Evolutionary conservation across 2,888 invertebrate genomes (phyloP).

Genomic region (Diogma glabrata): DNA sequence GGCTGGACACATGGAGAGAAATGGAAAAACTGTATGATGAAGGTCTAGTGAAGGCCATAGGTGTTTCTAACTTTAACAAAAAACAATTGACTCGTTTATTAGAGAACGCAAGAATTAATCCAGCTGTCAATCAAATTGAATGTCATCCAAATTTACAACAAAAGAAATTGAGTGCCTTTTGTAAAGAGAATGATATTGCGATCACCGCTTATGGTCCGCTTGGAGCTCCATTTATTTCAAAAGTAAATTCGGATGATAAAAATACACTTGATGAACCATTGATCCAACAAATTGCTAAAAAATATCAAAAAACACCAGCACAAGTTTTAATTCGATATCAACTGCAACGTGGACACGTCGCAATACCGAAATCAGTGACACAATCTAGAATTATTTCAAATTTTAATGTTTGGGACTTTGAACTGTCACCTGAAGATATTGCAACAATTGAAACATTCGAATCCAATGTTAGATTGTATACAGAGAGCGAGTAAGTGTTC

Average conservation of each 20-base stretch:
- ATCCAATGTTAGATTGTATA: too few species aligned
- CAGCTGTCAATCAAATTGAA: slow-evolving; percentile 48
- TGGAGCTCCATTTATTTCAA: slow-evolving; percentile 42
- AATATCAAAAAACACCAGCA: slow-evolving; percentile 50
- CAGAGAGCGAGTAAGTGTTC: too few species aligned
- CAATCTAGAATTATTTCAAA: slow-evolving; percentile 36
- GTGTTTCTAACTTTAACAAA: slow-evolving; percentile 78
- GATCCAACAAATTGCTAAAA: slow-evolving; percentile 43
- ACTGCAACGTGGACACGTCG: too few species aligned
- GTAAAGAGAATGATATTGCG: slow-evolving; percentile 48
- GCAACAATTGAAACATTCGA: too few species aligned
- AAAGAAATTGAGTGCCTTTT: slow-evolving; percentile 53
- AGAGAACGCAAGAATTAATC: slow-evolving; percentile 49
- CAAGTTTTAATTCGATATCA: slow-evolving; percentile 52
- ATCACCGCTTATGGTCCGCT: slow-evolving; percentile 66
- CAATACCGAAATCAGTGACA: slow-evolving; percentile 41
- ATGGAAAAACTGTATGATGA: slow-evolving; percentile 62
- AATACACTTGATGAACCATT: slow-evolving; percentile 39
- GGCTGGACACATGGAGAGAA: slow-evolving; percentile 64
- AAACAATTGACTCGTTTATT: slow-evolving; percentile 61
- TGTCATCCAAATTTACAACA: slow-evolving; percentile 57
- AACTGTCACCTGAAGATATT: slow-evolving; percentile 40
- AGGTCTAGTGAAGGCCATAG: slow-evolving; percentile 66
- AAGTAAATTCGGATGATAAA: slow-evolving; percentile 42
- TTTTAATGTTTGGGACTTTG: slow-evolving; percentile 41